Base-by-base conservation (phyloP, 2,888 invertebrate species). In the Mythimna ferrago region DNA sequence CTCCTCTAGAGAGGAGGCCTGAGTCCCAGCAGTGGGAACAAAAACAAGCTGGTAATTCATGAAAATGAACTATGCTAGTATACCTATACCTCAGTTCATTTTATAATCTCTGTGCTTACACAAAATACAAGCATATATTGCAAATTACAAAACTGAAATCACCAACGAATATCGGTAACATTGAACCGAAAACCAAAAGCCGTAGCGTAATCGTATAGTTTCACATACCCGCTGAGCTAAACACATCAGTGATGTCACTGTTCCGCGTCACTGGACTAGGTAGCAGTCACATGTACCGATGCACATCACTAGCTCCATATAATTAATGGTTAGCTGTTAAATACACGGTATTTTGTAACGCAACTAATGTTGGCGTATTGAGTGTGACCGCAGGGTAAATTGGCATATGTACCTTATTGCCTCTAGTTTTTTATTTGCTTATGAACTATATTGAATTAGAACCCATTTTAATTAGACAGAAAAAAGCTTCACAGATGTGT, bases 151-250 rank as follows among this genome's bases (percentile, higher is more conserved):
- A 65, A 65, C 53, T 38, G 35, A 54, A 21, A 65, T 54, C 65
- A 11, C 5, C 0, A n/a, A 16, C 32, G 16, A 48, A 67, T n/a
- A 66, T 38, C 16, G 32, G 41, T 16, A 57, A 51, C 2, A 32
- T 14, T 2, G 6, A 19, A 35, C 14, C 14, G 26, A 26, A 21
- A 66, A 58, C 32, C 63, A 32, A 70, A 73, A 76, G 51, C 41
- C 35, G 10, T 53, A 14, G 32, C 4, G 38, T 69, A 69, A 66
- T 60, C 19, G 51, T 64, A 32, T 70, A 70, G 56, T 60, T 38
- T 2, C 48, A 66, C 65, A 82, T 78, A 80, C 72, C 65, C 78
- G 65, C 82, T 80, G 82, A 80, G 72, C 82, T 82, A 78, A 79
- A 65, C 68, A 78, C 57, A 81, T 81, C 71, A 53, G 65, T 26